Evolutionary conservation across 2,113 vertebrate genomes (phyloP).

Genomic region (Strix uralensis): DNA sequence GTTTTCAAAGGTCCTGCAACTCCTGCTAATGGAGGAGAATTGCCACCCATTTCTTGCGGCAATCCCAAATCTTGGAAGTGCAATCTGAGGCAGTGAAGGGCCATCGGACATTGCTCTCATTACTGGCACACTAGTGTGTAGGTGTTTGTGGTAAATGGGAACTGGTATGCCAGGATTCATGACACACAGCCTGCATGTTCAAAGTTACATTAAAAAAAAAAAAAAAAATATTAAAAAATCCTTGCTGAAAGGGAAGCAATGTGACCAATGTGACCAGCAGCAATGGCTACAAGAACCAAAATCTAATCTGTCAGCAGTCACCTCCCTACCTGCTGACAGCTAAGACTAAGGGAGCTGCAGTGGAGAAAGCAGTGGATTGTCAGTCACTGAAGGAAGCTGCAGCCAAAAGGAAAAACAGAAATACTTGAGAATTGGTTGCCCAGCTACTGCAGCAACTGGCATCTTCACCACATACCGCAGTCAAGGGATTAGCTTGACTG

Average conservation of each 20-base stretch:
- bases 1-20: not conserved
- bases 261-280: not conserved
- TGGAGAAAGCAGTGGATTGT: not conserved
- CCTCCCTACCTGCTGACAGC: not conserved
- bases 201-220: not conserved
- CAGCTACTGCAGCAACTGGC: not conserved
- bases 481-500: not conserved
- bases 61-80: not conserved
- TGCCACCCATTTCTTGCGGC: not conserved
- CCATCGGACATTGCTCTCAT: not conserved
- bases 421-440: not conserved
- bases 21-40: not conserved
- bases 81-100: not conserved
- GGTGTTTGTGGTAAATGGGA: not conserved
- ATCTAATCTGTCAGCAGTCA: not conserved
- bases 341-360: not conserved
- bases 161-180: accelerated
- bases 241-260: not conserved
- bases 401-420: not conserved
- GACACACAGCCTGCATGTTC: not conserved
- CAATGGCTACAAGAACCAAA: not conserved
- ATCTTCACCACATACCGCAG: not conserved
- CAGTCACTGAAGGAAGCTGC: not conserved
- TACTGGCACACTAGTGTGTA: not conserved
- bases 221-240: not conserved